Base-by-base conservation (phyloP, 2,888 invertebrate genomes). In the Drosophila fungiperda region DNA sequence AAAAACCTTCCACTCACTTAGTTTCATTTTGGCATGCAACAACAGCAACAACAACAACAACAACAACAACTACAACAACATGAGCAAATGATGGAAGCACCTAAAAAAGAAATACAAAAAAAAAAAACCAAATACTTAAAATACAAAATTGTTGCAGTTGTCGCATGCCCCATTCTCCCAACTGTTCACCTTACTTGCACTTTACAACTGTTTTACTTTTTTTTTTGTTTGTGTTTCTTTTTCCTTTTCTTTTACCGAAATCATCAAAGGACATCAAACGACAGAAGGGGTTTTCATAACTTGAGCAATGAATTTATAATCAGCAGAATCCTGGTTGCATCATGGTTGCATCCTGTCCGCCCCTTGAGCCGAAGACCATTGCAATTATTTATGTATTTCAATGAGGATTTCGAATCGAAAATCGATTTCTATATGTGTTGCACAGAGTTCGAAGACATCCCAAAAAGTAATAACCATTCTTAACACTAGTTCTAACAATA, bases 1-100 rank as follows among this genome's bases (percentile, higher is more conserved):
- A 54, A 38, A 70, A 62, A 42, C 50, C 72, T 78, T 78, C 73
- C 78, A 78, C 89, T 83, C 82, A 87, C 85, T 89, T 87, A 87
- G 83, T 82, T 89, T 89, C 89, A 83, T 89, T 83, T 82, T 67
- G 33, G 54, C 40, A 68, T 74, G 29, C 33, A 42, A 38, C 29
- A 75, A 68, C 36, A 62, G 32, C 64, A 75, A 60, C 40, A 40
- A 53, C n/a, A 73, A 29, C 8, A 68, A 35, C 32, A 50, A 26
- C 50, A 71, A 65, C 78, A 78, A 53, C n/a, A 73, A 29, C 8
- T 66, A 35, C 32, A 50, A 26, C 50, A 71, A 65, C 78, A 78
- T 73, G 68, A 61, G 54, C 86, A 83, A 83, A 83, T 83, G 87
- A 88, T 68, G 77, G 77, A 50, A 36, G 48, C 60, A 35, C 20